phyloP scores from a whole-genome alignment of 2,888 invertebrate species.

The Pristionchus fissidentatus region DNA sequence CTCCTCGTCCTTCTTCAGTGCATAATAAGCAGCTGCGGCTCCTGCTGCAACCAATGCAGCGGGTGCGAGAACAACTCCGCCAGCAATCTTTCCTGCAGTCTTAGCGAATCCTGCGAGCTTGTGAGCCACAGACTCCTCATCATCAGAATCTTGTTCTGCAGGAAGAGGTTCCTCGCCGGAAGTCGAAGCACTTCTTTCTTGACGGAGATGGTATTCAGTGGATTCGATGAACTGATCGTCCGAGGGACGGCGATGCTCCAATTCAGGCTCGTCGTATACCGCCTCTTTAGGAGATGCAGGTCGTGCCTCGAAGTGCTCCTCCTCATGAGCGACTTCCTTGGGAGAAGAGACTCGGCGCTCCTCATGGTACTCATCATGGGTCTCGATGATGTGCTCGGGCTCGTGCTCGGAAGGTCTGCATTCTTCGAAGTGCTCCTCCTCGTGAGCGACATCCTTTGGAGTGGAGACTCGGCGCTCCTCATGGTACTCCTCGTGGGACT shows the following conservation, averaged over 20 bases:
- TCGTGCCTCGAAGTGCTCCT: neutral
- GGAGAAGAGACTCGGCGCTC: neutral
- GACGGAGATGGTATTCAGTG: neutral
- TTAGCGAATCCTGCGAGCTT: slow-evolving; percentile 49
- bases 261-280: slow-evolving; percentile 30
- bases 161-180: neutral
- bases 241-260: neutral
- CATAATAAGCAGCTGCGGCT: slow-evolving; percentile 41
- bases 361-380: neutral
- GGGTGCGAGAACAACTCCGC: slow-evolving; percentile 50
- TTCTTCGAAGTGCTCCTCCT: slow-evolving; percentile 1
- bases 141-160: neutral
- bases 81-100: slow-evolving; percentile 53
- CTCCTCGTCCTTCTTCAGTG: slow-evolving; percentile 33
- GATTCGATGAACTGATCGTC: neutral
- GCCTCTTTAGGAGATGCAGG: slow-evolving; percentile 45
- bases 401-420: neutral
- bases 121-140: slow-evolving; percentile 15
- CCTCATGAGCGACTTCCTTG: neutral
- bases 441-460: neutral
- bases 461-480: slow-evolving; percentile 8
- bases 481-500: neutral
- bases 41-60: slow-evolving; percentile 49
- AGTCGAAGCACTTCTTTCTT: neutral
- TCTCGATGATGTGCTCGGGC: neutral